These are phyloP conservation scores for Merluccius polli DNA, from an alignment of 2,797 vertebrate species.

Conservation along the genomic window DNA sequence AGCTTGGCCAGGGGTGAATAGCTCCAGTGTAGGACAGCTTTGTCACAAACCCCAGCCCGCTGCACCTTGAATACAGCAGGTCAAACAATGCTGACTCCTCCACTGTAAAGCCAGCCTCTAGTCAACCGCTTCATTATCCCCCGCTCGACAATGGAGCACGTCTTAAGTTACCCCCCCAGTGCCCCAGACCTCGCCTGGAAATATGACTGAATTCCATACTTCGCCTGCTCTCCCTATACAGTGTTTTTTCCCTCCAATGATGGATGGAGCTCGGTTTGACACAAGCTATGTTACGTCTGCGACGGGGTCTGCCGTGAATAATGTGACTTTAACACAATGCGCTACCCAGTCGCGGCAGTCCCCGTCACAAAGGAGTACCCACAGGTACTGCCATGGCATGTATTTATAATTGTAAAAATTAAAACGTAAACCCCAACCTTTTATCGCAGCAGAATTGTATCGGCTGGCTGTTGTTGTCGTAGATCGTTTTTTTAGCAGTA, in stretches of 20 bases:
- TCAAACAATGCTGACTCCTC: slow-evolving; percentile 70
- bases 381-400: not conserved
- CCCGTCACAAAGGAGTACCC: not conserved
- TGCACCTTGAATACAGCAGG: slow-evolving; percentile 65
- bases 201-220: slow-evolving; percentile 44
- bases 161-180: slow-evolving; percentile 49
- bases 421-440: not conserved
- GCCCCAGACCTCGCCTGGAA: slow-evolving; percentile 33
- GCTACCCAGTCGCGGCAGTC: not conserved
- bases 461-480: not conserved
- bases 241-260: slow-evolving; percentile 8
- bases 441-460: not conserved
- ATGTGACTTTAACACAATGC: not conserved
- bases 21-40: slow-evolving; percentile 67
- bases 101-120: slow-evolving; percentile 61
- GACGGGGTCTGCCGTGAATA: not conserved
- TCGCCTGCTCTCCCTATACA: slow-evolving; percentile 30
- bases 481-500: not conserved
- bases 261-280: slow-evolving; percentile 33
- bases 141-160: slow-evolving; percentile 48
- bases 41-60: slow-evolving; percentile 59
- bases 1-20: slow-evolving; percentile 58
- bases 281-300: slow-evolving; percentile 8
- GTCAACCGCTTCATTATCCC: slow-evolving; percentile 67
- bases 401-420: not conserved